Conservation (phyloP, 2,888 invertebrate genomes). For the Cinara cedri region DNA sequence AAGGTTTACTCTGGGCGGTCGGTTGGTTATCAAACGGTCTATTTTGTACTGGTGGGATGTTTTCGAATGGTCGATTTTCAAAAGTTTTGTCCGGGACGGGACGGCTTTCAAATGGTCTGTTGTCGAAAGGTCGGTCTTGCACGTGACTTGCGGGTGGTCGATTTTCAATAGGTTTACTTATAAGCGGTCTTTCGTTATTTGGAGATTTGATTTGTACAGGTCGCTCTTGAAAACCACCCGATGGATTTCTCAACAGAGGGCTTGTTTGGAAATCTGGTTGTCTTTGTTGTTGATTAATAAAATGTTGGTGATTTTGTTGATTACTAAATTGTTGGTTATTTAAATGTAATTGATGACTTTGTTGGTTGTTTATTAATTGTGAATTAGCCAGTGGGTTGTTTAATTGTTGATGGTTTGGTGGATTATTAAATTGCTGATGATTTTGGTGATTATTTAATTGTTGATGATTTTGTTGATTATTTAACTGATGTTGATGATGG, state of each 20-base stretch:
- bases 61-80: conserved; percentile 4
- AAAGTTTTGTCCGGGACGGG: background rate
- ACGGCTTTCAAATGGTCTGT: background rate
- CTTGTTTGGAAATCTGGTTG: conserved; percentile 30
- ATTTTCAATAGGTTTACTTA: conserved; percentile 57
- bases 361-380: conserved; percentile 3
- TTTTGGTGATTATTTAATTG: conserved; percentile 43
- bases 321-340: conserved; percentile 58
- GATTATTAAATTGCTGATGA: conserved; percentile 50
- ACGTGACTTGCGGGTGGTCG: conserved; percentile 7
- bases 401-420: conserved; percentile 6
- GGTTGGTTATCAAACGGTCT: conserved; percentile 28
- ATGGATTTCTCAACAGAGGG: background rate
- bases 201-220: conserved; percentile 5
- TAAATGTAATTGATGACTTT: conserved; percentile 54
- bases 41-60: background rate
- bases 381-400: background rate
- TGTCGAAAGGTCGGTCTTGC: conserved; percentile 4
- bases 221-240: conserved; percentile 38
- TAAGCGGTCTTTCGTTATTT: conserved; percentile 52
- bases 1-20: background rate
- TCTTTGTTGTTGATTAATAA: conserved; percentile 37
- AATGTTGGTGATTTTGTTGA: conserved; percentile 27
- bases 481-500: conserved; percentile 58
- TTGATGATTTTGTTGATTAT: conserved; percentile 58